Evolutionary conservation across 2,888 invertebrate species (phyloP), one percentile per base, ranked within the genome.

Genomic region (Desoria tigrina): DNA sequence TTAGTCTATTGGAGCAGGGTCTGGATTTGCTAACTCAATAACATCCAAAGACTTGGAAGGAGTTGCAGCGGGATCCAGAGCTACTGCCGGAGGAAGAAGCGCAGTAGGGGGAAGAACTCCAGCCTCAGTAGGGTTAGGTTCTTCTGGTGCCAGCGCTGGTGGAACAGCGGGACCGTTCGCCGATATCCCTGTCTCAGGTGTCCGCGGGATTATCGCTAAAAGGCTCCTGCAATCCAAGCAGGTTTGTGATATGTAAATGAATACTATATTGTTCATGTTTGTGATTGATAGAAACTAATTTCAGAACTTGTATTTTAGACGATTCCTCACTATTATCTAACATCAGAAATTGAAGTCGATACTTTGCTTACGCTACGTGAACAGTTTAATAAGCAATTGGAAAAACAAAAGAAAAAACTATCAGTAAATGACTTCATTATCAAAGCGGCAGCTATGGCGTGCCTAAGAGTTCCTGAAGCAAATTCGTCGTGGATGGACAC

Each of bases 271-370:
- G 37, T 11, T 9, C 37, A 26, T 56, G 9, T 23, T 56, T 37
- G 1, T 11, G 2, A 18, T 27, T 4, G 2, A 27, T 53, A 6
- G 26, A 55, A 32, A 32, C 4, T 32, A 2, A 28, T 27, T 24
- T 18, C 28, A 11, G 32, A 7, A 18, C 6, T 45, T 45, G 4
- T 6, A 16, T 45, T 45, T 45, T 45, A 90, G 80, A 89, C 88
- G 56, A 92, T 99, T 79, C 99, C 99, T 3, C 99, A 99, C 81
- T 99, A 98, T 81, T 99, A 99, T 81, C 83, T 98, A 1, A 87
- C 90, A 0, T 85, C 89, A 49, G 94, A 97, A 62, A 85, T 94
- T 64, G 87, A 89, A 78, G 87, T 98, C 77, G 95, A 97, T 78
- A 79, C 83, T 69, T 82, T 86, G 21, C 69, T 94, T 61, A 85